Percentiles rank a stretch among this genome's conserved stretches.
These are phyloP conservation scores for Prunella fulvescens DNA, from an alignment of 2,113 vertebrate genomes.

Conservation along the genomic window DNA sequence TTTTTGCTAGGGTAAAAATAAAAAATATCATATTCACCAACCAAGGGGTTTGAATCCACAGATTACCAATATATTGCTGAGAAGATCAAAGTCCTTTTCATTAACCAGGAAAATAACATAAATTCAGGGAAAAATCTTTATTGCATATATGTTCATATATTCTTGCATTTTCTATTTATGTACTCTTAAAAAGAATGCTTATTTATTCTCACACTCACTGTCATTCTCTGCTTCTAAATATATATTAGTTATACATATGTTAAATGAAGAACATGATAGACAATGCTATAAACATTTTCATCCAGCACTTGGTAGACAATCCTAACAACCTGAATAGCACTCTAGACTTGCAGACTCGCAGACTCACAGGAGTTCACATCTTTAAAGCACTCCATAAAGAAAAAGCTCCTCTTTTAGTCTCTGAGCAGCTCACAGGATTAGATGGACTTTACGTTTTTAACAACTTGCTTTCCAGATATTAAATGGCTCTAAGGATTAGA, in stretches of 20 bases:
- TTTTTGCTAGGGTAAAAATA: background rate
- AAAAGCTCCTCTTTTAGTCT: slow-evolving; percentile 27
- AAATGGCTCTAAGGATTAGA: slow-evolving; percentile 50
- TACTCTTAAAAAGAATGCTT: background rate
- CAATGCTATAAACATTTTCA: background rate
- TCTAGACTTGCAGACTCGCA: background rate
- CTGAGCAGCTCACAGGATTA: slow-evolving; percentile 41
- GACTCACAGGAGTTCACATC: background rate
- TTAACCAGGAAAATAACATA: background rate
- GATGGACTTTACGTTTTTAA: slow-evolving; percentile 58
- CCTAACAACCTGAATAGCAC: background rate
- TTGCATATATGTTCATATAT: background rate
- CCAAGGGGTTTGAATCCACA: background rate
- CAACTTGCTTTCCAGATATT: slow-evolving; percentile 56
- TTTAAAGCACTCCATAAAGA: background rate
- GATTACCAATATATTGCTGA: background rate
- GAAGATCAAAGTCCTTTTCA: background rate
- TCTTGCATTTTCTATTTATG: background rate
- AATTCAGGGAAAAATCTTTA: background rate
- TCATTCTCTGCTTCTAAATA: background rate
- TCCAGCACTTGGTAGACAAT: background rate
- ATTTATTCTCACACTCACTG: background rate
- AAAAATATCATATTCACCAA: background rate
- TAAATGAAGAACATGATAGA: background rate
- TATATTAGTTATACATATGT: background rate